These are phyloP conservation scores for Acrossocheilus wenchowensis DNA, from an alignment of 2,797 vertebrate genomes.

Conservation along the genomic window DNA sequence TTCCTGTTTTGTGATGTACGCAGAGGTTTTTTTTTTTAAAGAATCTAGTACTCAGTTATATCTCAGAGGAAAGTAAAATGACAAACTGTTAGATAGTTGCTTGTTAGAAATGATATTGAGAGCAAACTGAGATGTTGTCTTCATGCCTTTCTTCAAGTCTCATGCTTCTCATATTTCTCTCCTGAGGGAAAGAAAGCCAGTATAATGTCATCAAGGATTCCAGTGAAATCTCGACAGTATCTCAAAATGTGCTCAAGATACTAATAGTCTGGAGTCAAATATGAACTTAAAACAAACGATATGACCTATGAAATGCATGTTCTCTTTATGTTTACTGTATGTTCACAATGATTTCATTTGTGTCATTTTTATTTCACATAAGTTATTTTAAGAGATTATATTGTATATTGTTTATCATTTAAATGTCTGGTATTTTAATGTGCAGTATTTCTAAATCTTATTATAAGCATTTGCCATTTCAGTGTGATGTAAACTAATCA, in stretches of 20 bases:
- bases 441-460: not conserved
- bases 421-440: not conserved
- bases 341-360: not conserved
- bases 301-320: not conserved
- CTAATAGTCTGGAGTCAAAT: not conserved
- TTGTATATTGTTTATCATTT: not conserved
- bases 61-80: not conserved
- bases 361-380: not conserved
- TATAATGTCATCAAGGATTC: not conserved
- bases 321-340: not conserved
- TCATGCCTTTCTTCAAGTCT: not conserved
- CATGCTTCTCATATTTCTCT: conserved; percentile 3
- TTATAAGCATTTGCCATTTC: not conserved
- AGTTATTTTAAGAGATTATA: not conserved
- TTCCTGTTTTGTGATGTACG: not conserved
- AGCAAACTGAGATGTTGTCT: not conserved
- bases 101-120: not conserved
- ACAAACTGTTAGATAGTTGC: not conserved
- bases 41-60: not conserved
- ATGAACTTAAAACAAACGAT: too few relatives aligned
- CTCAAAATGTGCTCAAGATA: conserved; percentile 1
- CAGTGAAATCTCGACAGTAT: not conserved
- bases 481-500: not conserved
- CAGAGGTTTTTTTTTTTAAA: not conserved
- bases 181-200: not conserved